Base-by-base conservation (phyloP, 1,140 invertebrate genomes). In the Arctopsyche grandis region DNA sequence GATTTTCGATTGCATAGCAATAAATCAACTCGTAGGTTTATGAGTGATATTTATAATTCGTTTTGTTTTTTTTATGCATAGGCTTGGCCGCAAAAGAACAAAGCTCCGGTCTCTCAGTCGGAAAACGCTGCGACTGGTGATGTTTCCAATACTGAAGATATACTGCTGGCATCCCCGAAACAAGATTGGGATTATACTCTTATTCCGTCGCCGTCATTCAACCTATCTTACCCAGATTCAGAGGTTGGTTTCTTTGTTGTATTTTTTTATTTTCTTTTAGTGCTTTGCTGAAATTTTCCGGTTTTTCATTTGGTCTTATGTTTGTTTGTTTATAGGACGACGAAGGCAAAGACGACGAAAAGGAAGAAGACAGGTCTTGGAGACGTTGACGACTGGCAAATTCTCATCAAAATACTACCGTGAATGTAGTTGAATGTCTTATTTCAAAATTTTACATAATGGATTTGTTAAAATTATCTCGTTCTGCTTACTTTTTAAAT, bases 261-360 rank as follows among this genome's bases (percentile, higher is more conserved):
- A n/a, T n/a, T 4, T 38, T 38, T 38, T 38, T 38, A 38, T 38
- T 38, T 38, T 38, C 29, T 69, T 71, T 71, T 46, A 19, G 5
- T 29, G 21, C 29, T 69, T 38, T 46, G 46, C 46, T 0, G 38
- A 38, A 24, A 71, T 44, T 16, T 12, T 1, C 26, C 9, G n/a
- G 19, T 22, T 21, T 71, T 46, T 0, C 16, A 38, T 4, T 69
- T 12, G 46, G 29, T 4, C 14, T 46, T 46, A 48, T 24, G 19
- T 46, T 1, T 46, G 16, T 71, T 16, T 69, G 14, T 73, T 79
- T 88, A 4, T 86, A 89, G 75, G 90, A 89, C 77, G 91, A 91
- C 70, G 91, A 92, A 69, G 91, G 91, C 38, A 91, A 92, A 63
- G 91, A 92, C 24, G 90, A 91, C 77, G 89, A 89, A 60, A 89